Base-by-base conservation (phyloP, 2,888 invertebrate species). In the Caenorhabditis japonica region DNA sequence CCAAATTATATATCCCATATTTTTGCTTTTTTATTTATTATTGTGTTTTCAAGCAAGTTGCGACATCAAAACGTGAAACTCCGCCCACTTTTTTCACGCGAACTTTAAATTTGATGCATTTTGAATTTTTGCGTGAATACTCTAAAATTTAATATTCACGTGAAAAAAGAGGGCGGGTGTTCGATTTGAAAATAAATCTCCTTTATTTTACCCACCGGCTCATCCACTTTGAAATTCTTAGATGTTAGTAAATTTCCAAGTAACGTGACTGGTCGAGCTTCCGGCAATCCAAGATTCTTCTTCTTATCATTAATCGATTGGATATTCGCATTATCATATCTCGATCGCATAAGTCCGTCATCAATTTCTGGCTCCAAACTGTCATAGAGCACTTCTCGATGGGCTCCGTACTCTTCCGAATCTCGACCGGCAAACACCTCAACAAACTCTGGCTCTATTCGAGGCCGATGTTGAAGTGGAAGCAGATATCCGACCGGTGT, bases 361-460 rank as follows among this genome's bases (percentile, higher is more conserved):
- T 64, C 64, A 17, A 64, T 49, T 19, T 64, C 64, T 4, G 64
- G 39, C 10, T 55, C 33, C 7, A 47, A 53, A 12, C 39, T 39
- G 15, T 64, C 55, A 23, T 60, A 73, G 13, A 55, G 34, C 55
- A 73, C 49, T 12, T 60, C 51, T 4, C 39, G 33, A n/a, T 49
- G 49, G n/a, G n/a, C n/a, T n/a, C n/a, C n/a, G n/a, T n/a, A n/a
- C 17, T 64, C 47, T 1, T 27, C 7, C 12, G 41, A 64, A 10
- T 30, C 38, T 1, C 56, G 55, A 4, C 60, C 25, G 5, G 56
- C 60, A 27, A 55, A 74, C 15, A 74, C 46, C 39, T 74, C 74
- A n/a, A 78, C 71, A 39, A 78, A 78, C 43, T 75, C 75, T 0
- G 77, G 72, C 19, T 76, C 76, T 15, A 62, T 44, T 8, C 68